A percentile compares a stretch with the other conserved stretches of the same genome.
phyloP scores from a whole-genome alignment of 2,113 vertebrate genomes.

The Scalopus aquaticus region DNA sequence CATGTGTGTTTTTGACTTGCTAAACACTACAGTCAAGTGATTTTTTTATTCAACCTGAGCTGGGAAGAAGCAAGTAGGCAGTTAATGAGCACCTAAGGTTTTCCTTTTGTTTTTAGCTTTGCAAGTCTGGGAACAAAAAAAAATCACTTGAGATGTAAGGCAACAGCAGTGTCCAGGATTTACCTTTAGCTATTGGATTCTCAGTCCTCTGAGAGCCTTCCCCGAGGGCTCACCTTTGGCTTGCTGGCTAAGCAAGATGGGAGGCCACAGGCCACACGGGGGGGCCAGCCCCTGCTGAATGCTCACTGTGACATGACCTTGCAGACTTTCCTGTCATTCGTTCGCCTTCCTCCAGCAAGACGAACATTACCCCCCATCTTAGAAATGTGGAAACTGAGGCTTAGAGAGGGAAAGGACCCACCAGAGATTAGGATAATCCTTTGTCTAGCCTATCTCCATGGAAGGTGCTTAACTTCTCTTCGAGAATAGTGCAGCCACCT shows the following conservation, averaged over 20 bases:
- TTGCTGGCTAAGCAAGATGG: not conserved
- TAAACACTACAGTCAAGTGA: conserved; percentile 30
- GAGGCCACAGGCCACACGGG: rapidly evolving
- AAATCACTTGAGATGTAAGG: not conserved
- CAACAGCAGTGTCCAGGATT: not conserved
- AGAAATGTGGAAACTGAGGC: not conserved
- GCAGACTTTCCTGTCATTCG: rapidly evolving
- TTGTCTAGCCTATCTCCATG: not conserved
- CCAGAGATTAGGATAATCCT: not conserved
- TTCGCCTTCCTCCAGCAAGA: not conserved
- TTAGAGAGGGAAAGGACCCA: not conserved
- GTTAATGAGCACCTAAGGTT: not conserved
- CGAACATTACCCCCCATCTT: not conserved
- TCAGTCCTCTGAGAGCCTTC: not conserved
- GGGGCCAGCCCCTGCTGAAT: rapidly evolving
- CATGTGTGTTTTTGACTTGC: conserved; percentile 44
- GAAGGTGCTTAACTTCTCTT: not conserved
- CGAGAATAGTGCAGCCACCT: not conserved
- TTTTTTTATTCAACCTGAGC: conserved; percentile 11
- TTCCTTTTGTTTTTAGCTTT: not conserved
- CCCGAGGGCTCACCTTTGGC: not conserved
- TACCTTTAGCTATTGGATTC: not conserved
- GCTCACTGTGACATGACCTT: rapidly evolving
- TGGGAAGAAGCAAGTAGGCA: not conserved
- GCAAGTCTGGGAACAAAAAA: not conserved